phyloP scores from a whole-genome alignment of 2,888 invertebrate species.

The Drosophila kanekoi region DNA sequence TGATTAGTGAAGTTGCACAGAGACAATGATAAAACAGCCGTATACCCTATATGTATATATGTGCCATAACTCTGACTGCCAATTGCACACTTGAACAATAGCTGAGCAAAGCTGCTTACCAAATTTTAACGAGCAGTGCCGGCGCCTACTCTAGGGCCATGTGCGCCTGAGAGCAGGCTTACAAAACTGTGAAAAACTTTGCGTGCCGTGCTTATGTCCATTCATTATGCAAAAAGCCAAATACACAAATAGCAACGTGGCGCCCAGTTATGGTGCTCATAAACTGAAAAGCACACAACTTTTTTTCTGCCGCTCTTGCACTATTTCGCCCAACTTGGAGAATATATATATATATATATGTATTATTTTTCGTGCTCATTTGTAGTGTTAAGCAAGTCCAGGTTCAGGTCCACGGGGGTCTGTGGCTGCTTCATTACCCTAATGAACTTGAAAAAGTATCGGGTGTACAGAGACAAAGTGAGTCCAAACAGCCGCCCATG shows the following conservation, averaged over 20 bases:
- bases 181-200: constrained; percentile 54
- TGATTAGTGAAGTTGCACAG: too few relatives aligned
- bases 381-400: constrained; percentile 18
- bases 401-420: constrained; percentile 20
- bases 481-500: constrained; percentile 34
- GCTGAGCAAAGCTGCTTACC: constrained; percentile 14
- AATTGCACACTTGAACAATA: constrained; percentile 27
- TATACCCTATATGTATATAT: constrained; percentile 16
- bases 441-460: constrained; percentile 81
- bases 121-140: constrained; percentile 40
- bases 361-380: constrained; percentile 13
- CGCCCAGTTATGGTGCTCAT: constrained; percentile 65
- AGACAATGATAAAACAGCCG: constrained; percentile 20
- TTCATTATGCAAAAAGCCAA: constrained; percentile 78
- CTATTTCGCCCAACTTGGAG: constrained; percentile 17
- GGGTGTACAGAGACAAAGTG: constrained; percentile 71
- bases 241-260: constrained; percentile 36
- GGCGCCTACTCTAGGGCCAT: constrained; percentile 28
- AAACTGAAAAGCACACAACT: constrained; percentile 63
- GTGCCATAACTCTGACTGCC: constrained; percentile 23
- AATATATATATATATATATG: constrained; percentile 23
- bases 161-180: constrained; percentile 50
- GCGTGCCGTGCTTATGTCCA: constrained; percentile 54
- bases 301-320: constrained; percentile 51
- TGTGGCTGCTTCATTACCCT: constrained; percentile 79